These are phyloP conservation scores for Cheilinus undulatus DNA, from an alignment of 2,113 vertebrate species.

Conservation along the genomic window DNA sequence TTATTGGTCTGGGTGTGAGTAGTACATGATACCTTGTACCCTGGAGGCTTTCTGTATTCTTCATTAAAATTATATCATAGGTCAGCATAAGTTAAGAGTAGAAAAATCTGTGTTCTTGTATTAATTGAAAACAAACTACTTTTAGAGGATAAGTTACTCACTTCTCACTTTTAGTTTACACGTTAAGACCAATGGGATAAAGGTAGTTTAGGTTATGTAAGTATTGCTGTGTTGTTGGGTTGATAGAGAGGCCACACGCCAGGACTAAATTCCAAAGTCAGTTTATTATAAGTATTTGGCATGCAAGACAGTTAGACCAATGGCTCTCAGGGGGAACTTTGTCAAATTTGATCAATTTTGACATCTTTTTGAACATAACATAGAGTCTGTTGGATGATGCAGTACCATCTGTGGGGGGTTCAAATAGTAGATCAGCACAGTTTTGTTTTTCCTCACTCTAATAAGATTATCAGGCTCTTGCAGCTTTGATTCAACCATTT, in stretches of 20 bases:
- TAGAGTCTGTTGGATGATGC: no score
- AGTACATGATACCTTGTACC: background rate
- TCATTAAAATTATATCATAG: conserved; percentile 31
- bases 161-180: background rate
- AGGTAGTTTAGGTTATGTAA: background rate
- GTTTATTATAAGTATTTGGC: background rate
- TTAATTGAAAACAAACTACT: background rate
- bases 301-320: background rate
- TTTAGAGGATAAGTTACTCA: no score
- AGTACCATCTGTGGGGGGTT: no score
- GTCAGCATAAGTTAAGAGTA: background rate
- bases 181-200: background rate
- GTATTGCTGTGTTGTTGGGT: background rate
- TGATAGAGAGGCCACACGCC: background rate
- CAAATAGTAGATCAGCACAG: no score
- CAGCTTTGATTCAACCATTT: no score
- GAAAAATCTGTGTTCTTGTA: background rate
- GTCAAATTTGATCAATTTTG: background rate
- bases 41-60: background rate
- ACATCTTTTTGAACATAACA: no score
- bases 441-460: no score
- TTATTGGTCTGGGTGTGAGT: background rate
- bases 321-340: background rate
- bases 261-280: background rate
- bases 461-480: no score